Evolutionary conservation across 2,888 invertebrate genomes (phyloP).

Genomic region (Cryptosula pallasiana): DNA sequence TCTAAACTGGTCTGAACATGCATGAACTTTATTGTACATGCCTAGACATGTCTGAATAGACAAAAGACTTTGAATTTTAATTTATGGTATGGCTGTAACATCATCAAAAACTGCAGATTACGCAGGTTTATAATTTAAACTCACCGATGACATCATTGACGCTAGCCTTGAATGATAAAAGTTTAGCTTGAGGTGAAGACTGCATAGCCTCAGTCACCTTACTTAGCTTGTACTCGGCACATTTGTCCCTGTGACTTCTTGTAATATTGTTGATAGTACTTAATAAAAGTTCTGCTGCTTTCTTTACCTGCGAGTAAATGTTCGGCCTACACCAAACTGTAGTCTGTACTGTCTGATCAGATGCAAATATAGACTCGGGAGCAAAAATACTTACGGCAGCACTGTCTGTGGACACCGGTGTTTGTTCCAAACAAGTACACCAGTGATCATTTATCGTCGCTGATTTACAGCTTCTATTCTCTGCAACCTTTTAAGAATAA

Average conservation of each 20-base stretch:
- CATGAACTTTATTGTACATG: too few species aligned
- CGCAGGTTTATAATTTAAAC: too few species aligned
- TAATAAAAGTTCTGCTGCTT: neutral
- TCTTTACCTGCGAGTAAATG: conserved; percentile 1
- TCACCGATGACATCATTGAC: conserved; percentile 46
- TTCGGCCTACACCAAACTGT: too few species aligned
- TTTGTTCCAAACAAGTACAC: conserved; percentile 77
- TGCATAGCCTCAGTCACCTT: conserved; percentile 66
- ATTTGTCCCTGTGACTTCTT: conserved; percentile 32
- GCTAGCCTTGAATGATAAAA: conserved; percentile 35
- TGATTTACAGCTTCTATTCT: conserved; percentile 67
- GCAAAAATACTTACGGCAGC: conserved; percentile 60
- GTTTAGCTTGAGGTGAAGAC: conserved; percentile 33
- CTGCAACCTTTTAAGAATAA: too few species aligned
- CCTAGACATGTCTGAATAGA: too few species aligned
- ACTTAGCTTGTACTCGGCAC: conserved; percentile 58
- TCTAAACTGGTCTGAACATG: too few species aligned
- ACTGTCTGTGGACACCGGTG: conserved; percentile 59
- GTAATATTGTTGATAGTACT: neutral
- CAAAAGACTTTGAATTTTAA: too few species aligned
- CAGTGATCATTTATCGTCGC: conserved; percentile 78
- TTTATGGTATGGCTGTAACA: too few species aligned
- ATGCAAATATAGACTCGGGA: too few species aligned
- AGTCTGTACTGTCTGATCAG: conserved; percentile 59
- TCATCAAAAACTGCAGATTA: too few species aligned